A percentile compares a stretch with the other conserved stretches of the same genome.
Conservation (phyloP, 23 tunicate species). For the Phallusia fumigata region DNA sequence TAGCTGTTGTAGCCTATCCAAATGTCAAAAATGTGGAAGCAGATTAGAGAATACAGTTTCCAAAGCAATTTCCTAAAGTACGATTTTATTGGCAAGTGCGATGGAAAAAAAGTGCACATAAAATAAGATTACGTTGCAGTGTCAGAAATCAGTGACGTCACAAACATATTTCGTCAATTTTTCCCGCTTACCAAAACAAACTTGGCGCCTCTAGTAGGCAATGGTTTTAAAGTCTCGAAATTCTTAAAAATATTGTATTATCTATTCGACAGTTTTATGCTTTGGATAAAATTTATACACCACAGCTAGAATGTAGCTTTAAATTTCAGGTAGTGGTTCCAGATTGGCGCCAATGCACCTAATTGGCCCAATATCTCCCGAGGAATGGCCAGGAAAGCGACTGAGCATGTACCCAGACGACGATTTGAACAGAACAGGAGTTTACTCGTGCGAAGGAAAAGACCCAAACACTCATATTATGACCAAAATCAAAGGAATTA, state of each 20-base stretch:
- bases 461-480: constrained; percentile 47
- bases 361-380: constrained; percentile 72
- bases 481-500: constrained; percentile 38
- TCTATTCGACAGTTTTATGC: too few relatives aligned
- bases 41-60: too few relatives aligned
- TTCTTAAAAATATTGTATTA: too few relatives aligned
- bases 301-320: background rate
- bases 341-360: constrained; percentile 49
- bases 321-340: constrained; percentile 68
- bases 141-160: background rate
- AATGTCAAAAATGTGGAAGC: too few relatives aligned
- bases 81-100: too few relatives aligned
- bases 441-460: constrained; percentile 71
- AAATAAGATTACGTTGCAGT: background rate
- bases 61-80: too few relatives aligned
- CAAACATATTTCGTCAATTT: too few relatives aligned
- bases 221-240: too few relatives aligned
- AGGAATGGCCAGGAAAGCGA: constrained; percentile 83
- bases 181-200: too few relatives aligned
- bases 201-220: too few relatives aligned
- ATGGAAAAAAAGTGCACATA: too few relatives aligned
- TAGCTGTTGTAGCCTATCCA: too few relatives aligned
- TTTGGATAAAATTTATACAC: background rate
- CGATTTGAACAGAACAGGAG: constrained; percentile 73
- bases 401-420: constrained; percentile 72